Base-by-base conservation (phyloP, 2,888 invertebrate genomes). In the Steinernema carpocapsae region DNA sequence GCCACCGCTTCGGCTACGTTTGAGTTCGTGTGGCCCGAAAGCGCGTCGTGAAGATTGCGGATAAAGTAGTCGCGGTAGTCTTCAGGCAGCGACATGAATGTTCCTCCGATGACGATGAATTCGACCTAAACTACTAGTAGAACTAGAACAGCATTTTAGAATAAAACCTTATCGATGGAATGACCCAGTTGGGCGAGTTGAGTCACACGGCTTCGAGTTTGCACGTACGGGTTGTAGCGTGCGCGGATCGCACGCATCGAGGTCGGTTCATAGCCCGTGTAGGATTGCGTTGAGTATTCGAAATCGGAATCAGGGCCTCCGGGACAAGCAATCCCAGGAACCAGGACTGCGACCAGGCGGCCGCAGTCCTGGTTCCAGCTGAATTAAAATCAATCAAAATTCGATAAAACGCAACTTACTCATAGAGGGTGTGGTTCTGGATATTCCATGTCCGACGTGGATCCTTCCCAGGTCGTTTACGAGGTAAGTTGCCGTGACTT, bases 51-150 rank as follows among this genome's bases (percentile, higher is more conserved):
- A 6, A 99, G 91, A 90, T 95, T 97, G 77, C 95, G 91, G 83
- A 99, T 97, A 87, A 99, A 99, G 89, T 93, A 97, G 89, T 99
- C 97, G 75, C 97, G 76, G 88, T 99, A 99, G 83, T 96, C 95
- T 86, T 95, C 95, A 0, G 95, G 92, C n/a, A 99, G 90, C 74
- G 95, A 93, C 99, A 99, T 99, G 88, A 99, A 99, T 0, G 99
- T 99, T 22, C 99, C 99, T 22, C 99, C 99, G 99, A 99, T 99
- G 1, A 99, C 94, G 85, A 99, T 99, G 89, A 97, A 99, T 89
- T 99, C 99, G 4, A 99, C 89, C 84, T 90, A 70, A 72, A 72
- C 10, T 45, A 72, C 26, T 48, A 4, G 70, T 12, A n/a, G 3
- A 71, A 24, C 7, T 46, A 71, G 59, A 14, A 45, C 7, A 71